Base-by-base conservation (phyloP, 2,797 vertebrate genomes). In the Eremophila alpestris region DNA sequence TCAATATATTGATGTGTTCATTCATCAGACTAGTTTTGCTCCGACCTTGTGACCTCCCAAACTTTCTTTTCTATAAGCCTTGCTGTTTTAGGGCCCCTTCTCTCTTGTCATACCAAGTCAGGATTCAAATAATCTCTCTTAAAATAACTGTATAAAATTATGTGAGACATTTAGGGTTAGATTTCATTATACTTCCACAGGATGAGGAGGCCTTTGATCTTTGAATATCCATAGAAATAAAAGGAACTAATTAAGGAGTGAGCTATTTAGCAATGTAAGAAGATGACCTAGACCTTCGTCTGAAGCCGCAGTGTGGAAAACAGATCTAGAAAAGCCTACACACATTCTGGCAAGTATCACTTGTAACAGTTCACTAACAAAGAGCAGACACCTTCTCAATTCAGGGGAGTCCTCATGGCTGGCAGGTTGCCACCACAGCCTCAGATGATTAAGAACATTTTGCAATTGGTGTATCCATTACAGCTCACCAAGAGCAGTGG, bases 101-200 rank as follows among this genome's bases (percentile, higher is more conserved):
- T 67, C 56, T 77, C 77, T 62, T 82, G 46, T 36, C 64, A 74
- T 77, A 62, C 43, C 29, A 80, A 94, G 32, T 64, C 81, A 90
- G 36, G 46, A 93, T 86, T 89, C 87, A 92, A 92, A 95, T 56
- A 86, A 91, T 89, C 15, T 85, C 40, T 83, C 84, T 76, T 88
- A 91, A 95, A 93, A 94, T 95, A 94, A 89, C 62, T 54, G 19
- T 59, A 86, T 75, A 86, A 91, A 96, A 94, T 94, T 75, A 91
- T 54, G 69, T 73, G 52, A 94, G 58, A 83, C 30, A 73, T 73
- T 85, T 81, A 81, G 82, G 46, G n/a, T 83, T 91, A 81, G 51
- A 86, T 95, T 95, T 95, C 92, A 71, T 49, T 65, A 75, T 64
- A 78, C 69, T 93, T 92, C 67, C 80, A 75, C 67, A 81, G 89